Percentiles rank a stretch among this genome's conserved stretches.
Conservation (phyloP, 2,797 vertebrate species). For the Chelonia mydas region DNA sequence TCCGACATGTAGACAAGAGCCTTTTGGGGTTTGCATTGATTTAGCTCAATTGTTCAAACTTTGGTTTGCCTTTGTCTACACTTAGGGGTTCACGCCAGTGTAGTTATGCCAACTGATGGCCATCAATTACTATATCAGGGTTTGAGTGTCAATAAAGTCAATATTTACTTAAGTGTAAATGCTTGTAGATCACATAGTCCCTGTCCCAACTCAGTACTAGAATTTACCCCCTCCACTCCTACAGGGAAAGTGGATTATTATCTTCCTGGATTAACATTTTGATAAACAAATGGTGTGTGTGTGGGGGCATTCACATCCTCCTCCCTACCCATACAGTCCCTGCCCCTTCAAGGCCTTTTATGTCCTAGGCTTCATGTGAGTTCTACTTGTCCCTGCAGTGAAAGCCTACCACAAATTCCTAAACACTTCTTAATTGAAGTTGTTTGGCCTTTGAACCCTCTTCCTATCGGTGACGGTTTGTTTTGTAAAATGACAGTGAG, state of each 20-base stretch:
- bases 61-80: not conserved
- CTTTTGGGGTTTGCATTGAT: not conserved
- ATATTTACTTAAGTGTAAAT: not conserved
- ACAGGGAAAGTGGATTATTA: not conserved
- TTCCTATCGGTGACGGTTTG: conserved; percentile 68
- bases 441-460: conserved; percentile 80
- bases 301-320: not conserved
- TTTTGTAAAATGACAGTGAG: conserved; percentile 73
- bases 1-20: not conserved
- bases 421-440: conserved; percentile 74
- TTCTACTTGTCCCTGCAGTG: conserved; percentile 12
- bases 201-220: not conserved
- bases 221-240: not conserved
- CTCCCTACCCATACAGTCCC: not conserved
- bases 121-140: not conserved
- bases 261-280: not conserved
- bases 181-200: not conserved
- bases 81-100: not conserved
- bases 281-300: not conserved
- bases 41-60: not conserved
- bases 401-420: conserved; percentile 55
- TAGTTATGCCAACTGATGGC: not conserved
- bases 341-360: conserved; percentile 9
- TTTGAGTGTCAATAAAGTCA: not conserved
- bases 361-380: conserved; percentile 25